Evolutionary conservation across 2,113 vertebrate genomes (phyloP), one percentile per base, ranked within the genome.

Genomic region (Clupea harengus): DNA sequence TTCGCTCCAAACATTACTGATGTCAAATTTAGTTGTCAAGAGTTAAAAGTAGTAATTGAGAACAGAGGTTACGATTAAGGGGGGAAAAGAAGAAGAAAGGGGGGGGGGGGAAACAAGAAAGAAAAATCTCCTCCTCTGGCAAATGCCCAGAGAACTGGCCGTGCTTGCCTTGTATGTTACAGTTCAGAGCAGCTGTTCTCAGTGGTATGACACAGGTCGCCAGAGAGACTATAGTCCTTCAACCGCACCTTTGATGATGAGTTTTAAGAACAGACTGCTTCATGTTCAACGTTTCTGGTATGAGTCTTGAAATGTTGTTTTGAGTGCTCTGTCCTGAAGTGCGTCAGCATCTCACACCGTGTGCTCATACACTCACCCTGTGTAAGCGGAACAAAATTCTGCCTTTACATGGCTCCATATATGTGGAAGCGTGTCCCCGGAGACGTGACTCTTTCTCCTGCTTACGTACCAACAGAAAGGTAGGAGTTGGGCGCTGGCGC

Each of bases 1-100:
- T 89, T 89, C 83, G 81, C 87, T 85, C 87, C 81, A 90, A 91
- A 92, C 0, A 64, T 94, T 88, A 90, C 86, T 82, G 47, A 57
- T 88, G 91, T 93, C 88, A 92, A 89, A 93, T 92, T 86, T 91
- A 89, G 88, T 88, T 92, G 91, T 92, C 91, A 91, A 72, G 52
- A 67, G 80, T 87, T 92, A 91, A 86, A 92, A 90, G 88, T 87
- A 88, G 87, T 94, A 92, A 93, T 92, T 90, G 82, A 88, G 89
- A 92, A 88, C 89, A 88, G 85, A 92, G 87, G 87, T 86, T 89
- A 88, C 78, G 72, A 39, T 78, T 78, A 28, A 28, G 28, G 67
- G 20, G 13, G 11, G 11, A 15, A 39, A 13, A 39, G 13, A 15
- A 5, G 28, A 28, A 89, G 85, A 52, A 87, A 81, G 81, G 89